A percentile compares a stretch with the other conserved stretches of the same genome.
Evolutionary conservation across 2,113 vertebrate species (phyloP).

Genomic region (Orthonyx spaldingii): DNA sequence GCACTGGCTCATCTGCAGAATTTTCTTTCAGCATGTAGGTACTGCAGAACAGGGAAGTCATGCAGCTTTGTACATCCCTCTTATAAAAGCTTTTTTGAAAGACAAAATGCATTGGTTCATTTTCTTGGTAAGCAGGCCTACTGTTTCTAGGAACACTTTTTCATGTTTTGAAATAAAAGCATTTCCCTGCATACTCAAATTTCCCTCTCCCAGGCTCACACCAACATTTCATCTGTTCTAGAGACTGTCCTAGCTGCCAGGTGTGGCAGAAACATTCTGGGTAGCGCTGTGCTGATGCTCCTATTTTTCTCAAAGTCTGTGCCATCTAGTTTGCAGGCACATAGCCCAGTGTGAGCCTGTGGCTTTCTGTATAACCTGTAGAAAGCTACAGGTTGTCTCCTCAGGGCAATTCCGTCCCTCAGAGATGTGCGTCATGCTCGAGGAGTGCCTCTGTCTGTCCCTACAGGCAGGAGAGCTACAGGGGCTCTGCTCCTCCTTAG

Average conservation of each 20-base stretch:
- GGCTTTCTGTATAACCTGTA: neutral
- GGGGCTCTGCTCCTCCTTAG: neutral
- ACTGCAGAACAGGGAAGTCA: neutral
- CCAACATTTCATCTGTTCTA: neutral
- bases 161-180: neutral
- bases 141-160: neutral
- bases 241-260: neutral
- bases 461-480: rapidly evolving
- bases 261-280: neutral
- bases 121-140: neutral
- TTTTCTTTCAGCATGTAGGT: neutral
- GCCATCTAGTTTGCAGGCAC: neutral
- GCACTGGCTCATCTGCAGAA: neutral
- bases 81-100: neutral
- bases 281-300: rapidly evolving
- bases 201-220: neutral
- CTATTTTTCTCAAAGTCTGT: neutral
- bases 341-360: neutral
- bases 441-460: neutral
- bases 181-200: neutral
- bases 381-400: rapidly evolving
- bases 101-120: neutral
- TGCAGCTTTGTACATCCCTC: neutral
- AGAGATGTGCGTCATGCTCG: rapidly evolving
- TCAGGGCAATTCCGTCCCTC: neutral